These are phyloP conservation scores for Idris sp. DNA, from an alignment of 1,140 invertebrate genomes.

Conservation along the genomic window DNA sequence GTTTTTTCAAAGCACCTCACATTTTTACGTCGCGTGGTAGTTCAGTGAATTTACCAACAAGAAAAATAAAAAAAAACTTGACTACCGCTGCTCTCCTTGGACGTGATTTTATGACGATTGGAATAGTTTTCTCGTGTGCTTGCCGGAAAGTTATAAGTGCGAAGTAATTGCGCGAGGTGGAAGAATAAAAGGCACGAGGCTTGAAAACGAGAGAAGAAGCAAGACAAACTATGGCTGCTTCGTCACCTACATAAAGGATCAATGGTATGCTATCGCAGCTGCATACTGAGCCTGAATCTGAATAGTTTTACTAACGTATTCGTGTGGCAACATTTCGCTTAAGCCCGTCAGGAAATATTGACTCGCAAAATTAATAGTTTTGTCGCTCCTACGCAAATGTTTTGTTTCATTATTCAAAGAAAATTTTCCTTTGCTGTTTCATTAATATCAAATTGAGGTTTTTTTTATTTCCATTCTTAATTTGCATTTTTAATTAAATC, in stretches of 20 bases:
- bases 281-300: conserved; percentile 20
- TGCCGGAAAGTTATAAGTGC: conserved; percentile 63
- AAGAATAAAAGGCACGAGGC: conserved; percentile 53
- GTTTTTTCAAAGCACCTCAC: conserved; percentile 17
- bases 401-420: too few relatives aligned
- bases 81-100: conserved; percentile 22
- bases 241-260: conserved; percentile 55
- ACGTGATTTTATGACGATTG: conserved; percentile 61
- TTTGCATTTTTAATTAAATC: too few relatives aligned
- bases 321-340: conserved; percentile 17
- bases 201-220: conserved; percentile 41
- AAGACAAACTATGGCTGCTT: conserved; percentile 48
- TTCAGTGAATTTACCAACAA: conserved; percentile 26
- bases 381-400: conserved; percentile 4
- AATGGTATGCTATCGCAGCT: conserved; percentile 31
- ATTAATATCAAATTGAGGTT: too few relatives aligned
- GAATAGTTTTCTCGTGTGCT: conserved; percentile 54
- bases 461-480: too few relatives aligned
- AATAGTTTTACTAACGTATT: conserved; percentile 28
- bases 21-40: conserved; percentile 21
- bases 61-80: conserved; percentile 41
- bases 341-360: conserved; percentile 15
- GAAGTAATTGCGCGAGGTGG: conserved; percentile 61
- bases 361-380: conserved; percentile 16
- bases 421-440: too few relatives aligned